phyloP scores from a whole-genome alignment of 2,888 invertebrate species.

The Parochlus steinenii region DNA sequence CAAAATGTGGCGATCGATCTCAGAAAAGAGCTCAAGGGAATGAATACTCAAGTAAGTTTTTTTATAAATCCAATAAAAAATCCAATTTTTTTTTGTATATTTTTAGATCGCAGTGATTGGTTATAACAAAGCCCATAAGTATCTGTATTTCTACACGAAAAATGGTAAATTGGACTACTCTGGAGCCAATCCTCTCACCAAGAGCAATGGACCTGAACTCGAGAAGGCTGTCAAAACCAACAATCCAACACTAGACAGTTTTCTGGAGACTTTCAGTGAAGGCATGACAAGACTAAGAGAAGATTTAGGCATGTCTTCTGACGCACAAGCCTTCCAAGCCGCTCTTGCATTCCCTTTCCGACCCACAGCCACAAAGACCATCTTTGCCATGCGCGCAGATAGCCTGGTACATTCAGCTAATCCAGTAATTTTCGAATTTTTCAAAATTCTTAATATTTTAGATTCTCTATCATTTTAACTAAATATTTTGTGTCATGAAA shows the following conservation, averaged over 20 bases:
- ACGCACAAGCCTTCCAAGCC: constrained; percentile 43
- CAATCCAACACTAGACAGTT: constrained; percentile 18
- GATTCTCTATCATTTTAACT: constrained; percentile 1
- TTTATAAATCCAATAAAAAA: too few relatives aligned
- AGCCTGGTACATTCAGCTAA: constrained; percentile 38
- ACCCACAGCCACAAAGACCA: constrained; percentile 54
- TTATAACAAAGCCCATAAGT: constrained; percentile 36
- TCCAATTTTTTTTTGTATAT: too few relatives aligned
- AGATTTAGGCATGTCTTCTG: constrained; percentile 34
- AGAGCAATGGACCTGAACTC: constrained; percentile 24
- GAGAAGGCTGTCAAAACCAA: constrained; percentile 15
- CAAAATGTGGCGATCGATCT: constrained; percentile 22
- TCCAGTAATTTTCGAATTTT: constrained; percentile 32
- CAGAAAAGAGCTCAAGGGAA: constrained; percentile 21
- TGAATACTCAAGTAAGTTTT: too few relatives aligned
- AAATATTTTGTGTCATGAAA: too few relatives aligned
- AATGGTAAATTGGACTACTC: constrained; percentile 35
- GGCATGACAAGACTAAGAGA: too few relatives aligned
- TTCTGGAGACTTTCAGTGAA: too few relatives aligned
- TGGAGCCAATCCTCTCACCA: constrained; percentile 28
- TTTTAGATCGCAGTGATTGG: constrained; percentile 40
- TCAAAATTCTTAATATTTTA: not conserved
- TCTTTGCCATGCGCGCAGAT: constrained; percentile 47
- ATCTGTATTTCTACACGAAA: constrained; percentile 40
- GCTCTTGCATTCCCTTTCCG: constrained; percentile 56